Conservation (phyloP, 2,113 vertebrate genomes). For the Herpetotheres cachinnans region DNA sequence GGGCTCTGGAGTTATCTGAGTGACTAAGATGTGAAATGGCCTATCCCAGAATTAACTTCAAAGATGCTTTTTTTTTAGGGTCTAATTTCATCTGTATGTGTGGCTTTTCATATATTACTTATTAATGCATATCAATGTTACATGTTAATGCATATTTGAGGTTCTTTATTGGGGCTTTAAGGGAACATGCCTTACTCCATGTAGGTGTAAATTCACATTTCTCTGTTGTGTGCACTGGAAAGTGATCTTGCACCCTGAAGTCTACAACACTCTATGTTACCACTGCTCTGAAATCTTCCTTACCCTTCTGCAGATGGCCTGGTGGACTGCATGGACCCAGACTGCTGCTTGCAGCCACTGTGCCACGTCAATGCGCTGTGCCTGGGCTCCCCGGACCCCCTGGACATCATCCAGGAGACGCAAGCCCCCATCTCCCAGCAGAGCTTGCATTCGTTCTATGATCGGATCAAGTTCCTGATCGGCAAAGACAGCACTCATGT, state of each 20-base stretch:
- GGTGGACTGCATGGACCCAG: conserved; percentile 97
- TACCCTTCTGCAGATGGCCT: conserved; percentile 83
- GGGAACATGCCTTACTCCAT: background rate
- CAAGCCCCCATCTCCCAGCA: conserved; percentile 82
- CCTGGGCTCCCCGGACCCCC: conserved; percentile 90
- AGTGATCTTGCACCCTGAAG: background rate
- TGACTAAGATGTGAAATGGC: background rate
- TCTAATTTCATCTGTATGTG: background rate
- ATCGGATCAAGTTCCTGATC: conserved; percentile 91
- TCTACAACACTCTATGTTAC: background rate
- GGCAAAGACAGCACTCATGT: conserved; percentile 92
- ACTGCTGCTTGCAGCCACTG: conserved; percentile 93
- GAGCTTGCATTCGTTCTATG: conserved; percentile 90
- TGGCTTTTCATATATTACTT: background rate
- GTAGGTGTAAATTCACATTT: background rate
- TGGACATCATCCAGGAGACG: conserved; percentile 95
- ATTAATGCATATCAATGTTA: background rate
- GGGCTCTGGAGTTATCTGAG: background rate
- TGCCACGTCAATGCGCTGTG: conserved; percentile 90
- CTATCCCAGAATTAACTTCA: background rate
- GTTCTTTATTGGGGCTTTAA: background rate
- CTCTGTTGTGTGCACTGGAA: background rate
- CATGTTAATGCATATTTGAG: background rate
- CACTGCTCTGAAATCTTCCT: background rate
- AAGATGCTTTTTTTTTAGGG: background rate